These are phyloP conservation scores for Pleuronectes platessa DNA, from an alignment of 2,113 vertebrate genomes.

Conservation along the genomic window DNA sequence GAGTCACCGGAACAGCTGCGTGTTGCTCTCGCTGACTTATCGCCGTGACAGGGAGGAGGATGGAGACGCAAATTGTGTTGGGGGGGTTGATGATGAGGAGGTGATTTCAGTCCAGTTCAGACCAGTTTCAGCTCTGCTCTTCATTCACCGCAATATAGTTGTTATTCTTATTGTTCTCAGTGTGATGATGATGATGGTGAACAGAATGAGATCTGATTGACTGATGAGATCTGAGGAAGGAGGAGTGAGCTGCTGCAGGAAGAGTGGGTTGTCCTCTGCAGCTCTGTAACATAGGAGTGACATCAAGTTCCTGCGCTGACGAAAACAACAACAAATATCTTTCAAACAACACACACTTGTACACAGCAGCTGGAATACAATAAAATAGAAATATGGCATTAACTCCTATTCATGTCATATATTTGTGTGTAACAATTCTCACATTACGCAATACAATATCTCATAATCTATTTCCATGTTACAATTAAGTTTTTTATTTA, in stretches of 20 bases:
- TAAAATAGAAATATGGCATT: too few species aligned
- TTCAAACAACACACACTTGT: background rate
- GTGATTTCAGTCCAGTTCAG: slow-evolving; percentile 83
- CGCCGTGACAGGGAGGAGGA: background rate
- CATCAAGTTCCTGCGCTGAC: background rate
- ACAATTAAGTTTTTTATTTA: too few species aligned
- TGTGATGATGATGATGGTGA: background rate
- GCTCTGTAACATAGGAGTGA: background rate
- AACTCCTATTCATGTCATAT: background rate
- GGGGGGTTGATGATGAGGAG: slow-evolving; percentile 43
- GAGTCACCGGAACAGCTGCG: accelerated
- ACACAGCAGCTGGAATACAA: too few species aligned
- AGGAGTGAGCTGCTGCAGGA: too few species aligned
- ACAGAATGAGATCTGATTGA: background rate
- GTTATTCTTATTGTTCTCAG: slow-evolving; percentile 40
- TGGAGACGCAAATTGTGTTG: slow-evolving; percentile 33
- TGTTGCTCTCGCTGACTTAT: accelerated
- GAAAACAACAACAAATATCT: background rate
- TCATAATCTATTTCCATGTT: background rate
- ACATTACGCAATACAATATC: background rate
- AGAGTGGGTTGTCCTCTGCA: background rate
- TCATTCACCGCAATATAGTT: slow-evolving; percentile 54
- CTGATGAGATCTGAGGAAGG: background rate
- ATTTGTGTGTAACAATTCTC: background rate
- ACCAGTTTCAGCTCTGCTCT: slow-evolving; percentile 78